Evolutionary conservation across 2,113 vertebrate genomes (phyloP).

Genomic region (Daboia siamensis): DNA sequence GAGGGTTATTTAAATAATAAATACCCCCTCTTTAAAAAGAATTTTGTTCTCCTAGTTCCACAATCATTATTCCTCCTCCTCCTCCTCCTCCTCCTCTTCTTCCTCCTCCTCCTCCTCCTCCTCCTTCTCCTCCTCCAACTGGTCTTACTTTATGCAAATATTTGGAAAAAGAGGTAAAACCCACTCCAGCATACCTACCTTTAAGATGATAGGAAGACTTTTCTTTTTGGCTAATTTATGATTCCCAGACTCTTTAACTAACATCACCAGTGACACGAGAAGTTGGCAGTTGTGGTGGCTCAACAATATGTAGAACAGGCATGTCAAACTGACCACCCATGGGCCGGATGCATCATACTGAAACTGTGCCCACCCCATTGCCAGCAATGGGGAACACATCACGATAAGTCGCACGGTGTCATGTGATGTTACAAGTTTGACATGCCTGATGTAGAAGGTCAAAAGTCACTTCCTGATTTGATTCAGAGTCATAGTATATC

Average conservation of each 20-base stretch:
- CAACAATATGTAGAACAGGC: background rate
- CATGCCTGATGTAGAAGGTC: background rate
- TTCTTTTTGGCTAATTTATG: background rate
- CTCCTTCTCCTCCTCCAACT: too few relatives aligned
- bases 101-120: background rate
- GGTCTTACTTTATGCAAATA: background rate
- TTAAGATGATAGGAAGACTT: background rate
- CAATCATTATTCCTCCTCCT: background rate
- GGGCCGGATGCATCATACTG: too few relatives aligned
- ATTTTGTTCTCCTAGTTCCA: background rate
- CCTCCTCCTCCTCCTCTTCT: too few relatives aligned
- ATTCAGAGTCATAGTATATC: background rate
- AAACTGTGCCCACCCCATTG: too few relatives aligned
- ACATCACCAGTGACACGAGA: background rate
- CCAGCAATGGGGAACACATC: too few relatives aligned
- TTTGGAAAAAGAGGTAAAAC: background rate
- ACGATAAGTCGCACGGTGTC: too few relatives aligned
- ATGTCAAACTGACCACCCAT: too few relatives aligned
- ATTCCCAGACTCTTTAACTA: background rate
- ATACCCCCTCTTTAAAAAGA: background rate
- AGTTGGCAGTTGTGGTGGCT: background rate
- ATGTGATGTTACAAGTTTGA: too few relatives aligned
- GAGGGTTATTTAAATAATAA: background rate
- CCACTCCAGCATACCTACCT: background rate
- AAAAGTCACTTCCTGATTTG: too few relatives aligned